These are phyloP conservation scores for Spodoptera exigua DNA, from an alignment of 2,888 invertebrate species.

Conservation along the genomic window DNA sequence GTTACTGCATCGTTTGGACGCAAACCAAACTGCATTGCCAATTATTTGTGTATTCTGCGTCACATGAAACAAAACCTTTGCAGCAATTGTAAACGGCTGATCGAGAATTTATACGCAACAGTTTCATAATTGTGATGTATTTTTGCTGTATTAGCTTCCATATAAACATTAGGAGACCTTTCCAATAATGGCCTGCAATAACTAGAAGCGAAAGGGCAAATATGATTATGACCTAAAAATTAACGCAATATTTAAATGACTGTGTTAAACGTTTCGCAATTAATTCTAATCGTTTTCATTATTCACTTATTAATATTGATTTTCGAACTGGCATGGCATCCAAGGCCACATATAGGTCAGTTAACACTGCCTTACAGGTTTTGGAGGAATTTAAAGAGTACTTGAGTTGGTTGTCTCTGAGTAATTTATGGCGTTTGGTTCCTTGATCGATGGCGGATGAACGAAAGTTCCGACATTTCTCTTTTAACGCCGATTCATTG, in stretches of 20 bases:
- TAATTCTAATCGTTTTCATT: slow-evolving; percentile 39
- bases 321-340: slow-evolving; percentile 30
- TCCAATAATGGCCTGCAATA: too few relatives aligned
- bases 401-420: too few relatives aligned
- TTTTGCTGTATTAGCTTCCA: background rate
- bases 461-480: too few relatives aligned
- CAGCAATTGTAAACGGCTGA: slow-evolving; percentile 16
- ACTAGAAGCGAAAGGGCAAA: slow-evolving; percentile 14
- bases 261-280: slow-evolving; percentile 30
- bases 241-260: slow-evolving; percentile 38
- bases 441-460: too few relatives aligned
- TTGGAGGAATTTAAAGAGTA: too few relatives aligned
- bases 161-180: too few relatives aligned
- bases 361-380: slow-evolving; percentile 15
- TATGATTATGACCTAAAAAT: slow-evolving; percentile 44
- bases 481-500: too few relatives aligned
- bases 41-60: slow-evolving; percentile 36
- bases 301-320: slow-evolving; percentile 53
- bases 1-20: slow-evolving; percentile 47
- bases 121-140: background rate
- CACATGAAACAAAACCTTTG: slow-evolving; percentile 22
- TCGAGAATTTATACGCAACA: background rate
- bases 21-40: slow-evolving; percentile 48
- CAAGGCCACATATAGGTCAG: slow-evolving; percentile 37
- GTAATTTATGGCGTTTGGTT: too few relatives aligned